Conservation (phyloP, 2,888 invertebrate species). For the Pachliopta kotzebuea region DNA sequence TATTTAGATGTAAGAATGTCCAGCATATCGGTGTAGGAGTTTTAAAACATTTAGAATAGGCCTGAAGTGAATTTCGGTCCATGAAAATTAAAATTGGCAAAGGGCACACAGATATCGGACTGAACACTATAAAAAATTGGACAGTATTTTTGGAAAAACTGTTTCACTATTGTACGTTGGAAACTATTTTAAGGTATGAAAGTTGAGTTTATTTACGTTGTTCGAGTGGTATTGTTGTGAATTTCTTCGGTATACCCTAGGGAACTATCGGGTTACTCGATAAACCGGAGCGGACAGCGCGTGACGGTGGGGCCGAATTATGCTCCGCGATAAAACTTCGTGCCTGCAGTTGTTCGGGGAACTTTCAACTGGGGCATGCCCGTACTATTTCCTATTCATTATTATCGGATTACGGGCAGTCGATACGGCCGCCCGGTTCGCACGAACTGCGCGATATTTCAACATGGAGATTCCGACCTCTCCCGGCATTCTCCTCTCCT, state of each 20-base stretch:
- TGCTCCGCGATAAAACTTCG: constrained; percentile 62
- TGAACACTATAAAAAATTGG: no score
- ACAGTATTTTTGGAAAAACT: not conserved
- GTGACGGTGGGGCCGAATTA: constrained; percentile 65
- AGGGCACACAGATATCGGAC: no score
- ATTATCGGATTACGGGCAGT: constrained; percentile 65
- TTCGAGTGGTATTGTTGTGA: constrained; percentile 41
- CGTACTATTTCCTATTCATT: constrained; percentile 68
- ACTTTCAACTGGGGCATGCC: constrained; percentile 57
- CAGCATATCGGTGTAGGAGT: no score
- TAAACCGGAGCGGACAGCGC: constrained; percentile 57
- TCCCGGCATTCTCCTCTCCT: constrained; percentile 10
- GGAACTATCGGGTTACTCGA: constrained; percentile 53
- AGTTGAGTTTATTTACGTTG: constrained; percentile 25
- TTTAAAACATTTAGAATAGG: no score
- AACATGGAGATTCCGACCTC: constrained; percentile 35
- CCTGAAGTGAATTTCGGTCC: no score
- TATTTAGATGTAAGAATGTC: no score
- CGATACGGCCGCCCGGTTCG: constrained; percentile 55
- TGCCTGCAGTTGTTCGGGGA: constrained; percentile 54
- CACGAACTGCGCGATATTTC: constrained; percentile 63
- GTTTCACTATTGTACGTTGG: constrained; percentile 1
- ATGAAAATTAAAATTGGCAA: no score
- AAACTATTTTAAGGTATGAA: constrained; percentile 9
- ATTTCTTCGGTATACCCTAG: constrained; percentile 47